Evolutionary conservation across 2,797 vertebrate species (phyloP).

Genomic region (Nyctalus aviator): DNA sequence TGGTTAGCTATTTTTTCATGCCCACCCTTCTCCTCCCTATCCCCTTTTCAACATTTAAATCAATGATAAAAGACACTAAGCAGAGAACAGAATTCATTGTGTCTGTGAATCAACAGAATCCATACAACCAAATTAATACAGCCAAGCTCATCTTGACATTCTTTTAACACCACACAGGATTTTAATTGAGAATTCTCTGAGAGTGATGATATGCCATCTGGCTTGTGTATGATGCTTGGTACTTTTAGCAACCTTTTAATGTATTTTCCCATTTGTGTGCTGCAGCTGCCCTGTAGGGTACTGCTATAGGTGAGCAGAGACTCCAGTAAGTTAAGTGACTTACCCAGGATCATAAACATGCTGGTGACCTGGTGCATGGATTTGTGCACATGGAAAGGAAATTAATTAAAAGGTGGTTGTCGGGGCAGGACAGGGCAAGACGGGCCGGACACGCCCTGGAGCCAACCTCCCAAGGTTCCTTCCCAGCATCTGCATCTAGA

Average conservation of each 20-base stretch:
- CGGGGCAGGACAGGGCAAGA: too few species aligned
- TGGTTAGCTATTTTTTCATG: slow-evolving; percentile 4
- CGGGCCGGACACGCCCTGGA: too few species aligned
- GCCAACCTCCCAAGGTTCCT: too few species aligned
- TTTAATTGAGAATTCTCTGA: slow-evolving; percentile 65
- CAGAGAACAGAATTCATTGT: slow-evolving; percentile 53
- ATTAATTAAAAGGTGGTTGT: too few species aligned
- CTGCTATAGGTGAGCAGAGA: not conserved
- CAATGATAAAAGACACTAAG: slow-evolving; percentile 24
- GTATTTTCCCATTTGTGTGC: slow-evolving; percentile 25
- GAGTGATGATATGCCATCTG: not conserved
- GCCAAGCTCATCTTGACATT: slow-evolving; percentile 47
- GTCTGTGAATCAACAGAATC: slow-evolving; percentile 61
- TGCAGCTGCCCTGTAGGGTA: not conserved
- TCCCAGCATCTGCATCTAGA: too few species aligned
- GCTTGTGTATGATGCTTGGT: not conserved
- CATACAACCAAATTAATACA: slow-evolving; percentile 45
- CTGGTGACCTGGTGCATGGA: too few species aligned
- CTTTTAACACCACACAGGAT: slow-evolving; percentile 52
- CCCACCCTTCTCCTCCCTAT: too few species aligned
- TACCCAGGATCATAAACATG: slow-evolving; percentile 20
- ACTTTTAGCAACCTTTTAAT: slow-evolving; percentile 26
- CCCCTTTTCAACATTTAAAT: not conserved
- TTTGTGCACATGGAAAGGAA: too few species aligned
- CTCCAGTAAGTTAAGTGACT: slow-evolving; percentile 45